Evolutionary conservation across 2,797 vertebrate genomes (phyloP).

Genomic region (Squalus acanthias): DNA sequence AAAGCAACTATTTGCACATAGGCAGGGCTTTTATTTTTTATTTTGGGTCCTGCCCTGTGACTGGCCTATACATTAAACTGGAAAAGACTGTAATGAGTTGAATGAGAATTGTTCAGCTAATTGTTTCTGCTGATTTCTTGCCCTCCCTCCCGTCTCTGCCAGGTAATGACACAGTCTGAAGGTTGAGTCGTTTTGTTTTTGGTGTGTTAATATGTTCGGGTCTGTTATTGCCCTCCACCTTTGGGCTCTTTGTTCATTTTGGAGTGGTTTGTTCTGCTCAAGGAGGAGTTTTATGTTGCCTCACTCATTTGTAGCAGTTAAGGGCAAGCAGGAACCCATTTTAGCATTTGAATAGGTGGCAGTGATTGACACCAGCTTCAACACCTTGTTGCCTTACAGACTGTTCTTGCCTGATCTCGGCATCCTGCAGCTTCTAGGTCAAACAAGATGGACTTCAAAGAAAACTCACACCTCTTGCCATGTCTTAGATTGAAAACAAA

Average conservation of each 20-base stretch:
- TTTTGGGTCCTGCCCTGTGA: neutral
- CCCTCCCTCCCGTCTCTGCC: neutral
- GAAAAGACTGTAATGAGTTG: neutral
- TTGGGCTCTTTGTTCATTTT: neutral
- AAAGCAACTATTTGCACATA: neutral
- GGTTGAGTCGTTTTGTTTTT: neutral
- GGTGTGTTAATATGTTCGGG: neutral
- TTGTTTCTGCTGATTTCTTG: neutral
- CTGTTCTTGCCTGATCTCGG: neutral
- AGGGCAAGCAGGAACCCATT: neutral
- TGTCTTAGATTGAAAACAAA: neutral
- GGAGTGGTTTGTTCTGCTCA: neutral
- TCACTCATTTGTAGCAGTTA: neutral
- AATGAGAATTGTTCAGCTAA: neutral
- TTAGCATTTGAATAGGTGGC: constrained; percentile 12
- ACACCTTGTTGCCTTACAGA: neutral
- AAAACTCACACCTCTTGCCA: neutral
- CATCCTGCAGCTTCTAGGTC: neutral
- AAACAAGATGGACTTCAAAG: constrained; percentile 9
- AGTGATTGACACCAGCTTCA: constrained; percentile 21
- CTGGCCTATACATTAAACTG: neutral
- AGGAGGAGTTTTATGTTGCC: neutral
- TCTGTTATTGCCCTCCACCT: neutral
- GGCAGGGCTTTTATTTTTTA: neutral
- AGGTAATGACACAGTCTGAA: neutral